Conservation (phyloP, 2,113 vertebrate genomes). For the Ceyx margarethae region DNA sequence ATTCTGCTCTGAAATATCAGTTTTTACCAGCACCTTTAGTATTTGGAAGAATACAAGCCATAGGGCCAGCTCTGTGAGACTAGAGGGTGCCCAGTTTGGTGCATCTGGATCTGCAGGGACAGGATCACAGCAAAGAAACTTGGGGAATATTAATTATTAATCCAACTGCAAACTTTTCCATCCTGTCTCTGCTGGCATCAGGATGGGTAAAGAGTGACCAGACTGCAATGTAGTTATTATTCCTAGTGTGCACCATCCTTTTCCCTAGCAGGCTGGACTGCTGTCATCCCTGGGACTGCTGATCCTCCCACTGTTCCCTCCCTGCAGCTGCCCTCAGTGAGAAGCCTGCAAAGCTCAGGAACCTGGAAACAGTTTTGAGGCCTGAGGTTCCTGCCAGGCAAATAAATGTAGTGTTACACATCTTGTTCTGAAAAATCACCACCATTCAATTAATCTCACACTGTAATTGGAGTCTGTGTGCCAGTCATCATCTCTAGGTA, state of each 20-base stretch:
- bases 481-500: conserved; percentile 16
- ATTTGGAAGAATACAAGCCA: neutral
- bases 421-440: conserved; percentile 39
- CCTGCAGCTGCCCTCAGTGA: neutral
- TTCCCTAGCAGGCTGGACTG: neutral
- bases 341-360: neutral
- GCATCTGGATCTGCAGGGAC: neutral
- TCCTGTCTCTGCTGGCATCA: neutral
- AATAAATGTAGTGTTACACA: conserved; percentile 41
- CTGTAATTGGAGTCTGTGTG: conserved; percentile 6
- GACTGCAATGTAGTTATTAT: neutral
- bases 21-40: neutral
- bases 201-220: neutral
- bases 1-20: neutral
- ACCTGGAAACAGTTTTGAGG: conserved; percentile 40
- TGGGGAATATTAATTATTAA: neutral
- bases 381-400: neutral
- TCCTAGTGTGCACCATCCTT: neutral
- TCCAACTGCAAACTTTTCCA: neutral
- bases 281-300: neutral
- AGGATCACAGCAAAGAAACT: neutral
- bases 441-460: conserved; percentile 18
- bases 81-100: neutral
- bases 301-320: neutral
- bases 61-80: neutral